phyloP scores from a whole-genome alignment of 2,113 vertebrate genomes.

The Pterocles orientalis region DNA sequence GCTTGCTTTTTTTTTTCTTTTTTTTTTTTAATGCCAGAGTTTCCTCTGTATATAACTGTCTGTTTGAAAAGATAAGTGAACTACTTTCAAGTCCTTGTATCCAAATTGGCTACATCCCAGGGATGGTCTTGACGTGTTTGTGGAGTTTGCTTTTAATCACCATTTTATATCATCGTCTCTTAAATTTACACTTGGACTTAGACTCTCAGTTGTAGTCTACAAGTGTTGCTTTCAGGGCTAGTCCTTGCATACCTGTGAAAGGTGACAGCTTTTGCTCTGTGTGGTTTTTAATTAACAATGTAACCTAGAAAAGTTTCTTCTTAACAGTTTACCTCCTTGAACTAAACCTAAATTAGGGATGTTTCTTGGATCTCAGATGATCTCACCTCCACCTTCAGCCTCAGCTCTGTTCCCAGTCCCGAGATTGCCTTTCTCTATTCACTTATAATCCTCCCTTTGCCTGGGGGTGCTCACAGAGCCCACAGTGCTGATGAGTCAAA shows the following conservation, averaged over 20 bases:
- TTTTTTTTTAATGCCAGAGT: neutral
- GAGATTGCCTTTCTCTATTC: neutral
- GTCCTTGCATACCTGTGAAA: neutral
- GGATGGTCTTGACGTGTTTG: neutral
- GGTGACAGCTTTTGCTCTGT: neutral
- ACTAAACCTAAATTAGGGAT: neutral
- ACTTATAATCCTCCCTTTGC: neutral
- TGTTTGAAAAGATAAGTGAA: neutral
- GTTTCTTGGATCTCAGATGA: neutral
- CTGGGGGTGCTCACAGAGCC: neutral
- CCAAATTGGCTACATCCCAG: neutral
- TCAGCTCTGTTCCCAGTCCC: neutral
- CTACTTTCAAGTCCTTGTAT: neutral
- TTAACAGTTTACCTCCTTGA: neutral
- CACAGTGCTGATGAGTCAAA: neutral
- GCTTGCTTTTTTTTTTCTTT: neutral
- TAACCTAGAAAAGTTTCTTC: neutral
- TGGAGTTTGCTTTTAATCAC: neutral
- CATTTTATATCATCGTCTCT: neutral
- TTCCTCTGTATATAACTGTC: neutral
- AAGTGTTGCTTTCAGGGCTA: neutral
- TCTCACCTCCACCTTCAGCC: neutral
- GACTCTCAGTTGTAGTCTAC: fast-evolving
- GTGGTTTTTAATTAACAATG: neutral
- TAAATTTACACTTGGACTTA: neutral